Evolutionary conservation across 2,888 invertebrate species (phyloP).

Genomic region (Habroteleia sp.): DNA sequence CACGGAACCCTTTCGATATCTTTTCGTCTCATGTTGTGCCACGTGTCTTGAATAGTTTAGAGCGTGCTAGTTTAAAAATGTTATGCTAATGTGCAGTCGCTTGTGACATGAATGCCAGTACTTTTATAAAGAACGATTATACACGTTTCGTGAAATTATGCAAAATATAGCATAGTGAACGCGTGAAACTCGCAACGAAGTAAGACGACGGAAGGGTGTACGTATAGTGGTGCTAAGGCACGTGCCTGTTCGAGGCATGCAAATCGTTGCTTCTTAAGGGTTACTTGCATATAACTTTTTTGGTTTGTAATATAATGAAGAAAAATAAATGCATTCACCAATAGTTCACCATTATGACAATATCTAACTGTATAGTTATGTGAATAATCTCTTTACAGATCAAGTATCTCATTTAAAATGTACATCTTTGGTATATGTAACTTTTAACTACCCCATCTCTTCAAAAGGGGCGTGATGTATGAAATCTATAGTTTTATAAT

Average conservation of each 20-base stretch:
- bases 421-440: no score
- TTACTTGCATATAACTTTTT: constrained; percentile 66
- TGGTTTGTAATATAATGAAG: constrained; percentile 40
- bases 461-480: no score
- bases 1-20: constrained; percentile 49
- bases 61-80: constrained; percentile 69
- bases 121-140: constrained; percentile 69
- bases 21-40: constrained; percentile 65
- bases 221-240: no score
- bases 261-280: constrained; percentile 74
- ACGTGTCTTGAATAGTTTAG: constrained; percentile 69
- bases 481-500: no score
- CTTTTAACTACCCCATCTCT: no score
- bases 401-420: no score
- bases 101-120: constrained; percentile 64
- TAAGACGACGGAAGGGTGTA: constrained; percentile 66
- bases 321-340: constrained; percentile 33
- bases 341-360: no score
- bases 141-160: constrained; percentile 76
- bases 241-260: no score
- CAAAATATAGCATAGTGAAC: constrained; percentile 67
- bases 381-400: no score
- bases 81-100: constrained; percentile 71
- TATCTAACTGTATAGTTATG: no score
- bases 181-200: constrained; percentile 58